Evolutionary conservation across 2,888 invertebrate genomes (phyloP).

Genomic region (Mayetiola destructor): DNA sequence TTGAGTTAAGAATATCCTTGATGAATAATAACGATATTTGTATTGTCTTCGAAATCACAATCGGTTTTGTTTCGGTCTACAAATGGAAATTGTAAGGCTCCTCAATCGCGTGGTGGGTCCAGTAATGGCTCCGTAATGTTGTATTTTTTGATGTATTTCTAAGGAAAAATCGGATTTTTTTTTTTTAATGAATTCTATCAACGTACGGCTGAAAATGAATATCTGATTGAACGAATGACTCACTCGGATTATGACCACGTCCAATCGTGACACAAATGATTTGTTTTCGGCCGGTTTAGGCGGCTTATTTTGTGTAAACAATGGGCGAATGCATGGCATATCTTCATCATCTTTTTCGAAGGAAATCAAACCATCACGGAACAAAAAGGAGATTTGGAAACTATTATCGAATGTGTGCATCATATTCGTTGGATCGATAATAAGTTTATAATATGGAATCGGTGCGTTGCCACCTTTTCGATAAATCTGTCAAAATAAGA

Average conservation of each 20-base stretch:
- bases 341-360: background rate
- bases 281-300: constrained; percentile 1
- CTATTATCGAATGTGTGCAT: constrained; percentile 3
- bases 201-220: background rate
- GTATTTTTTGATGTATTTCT: constrained; percentile 1
- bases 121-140: background rate
- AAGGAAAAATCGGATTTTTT: background rate
- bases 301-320: background rate
- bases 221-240: background rate
- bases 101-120: background rate
- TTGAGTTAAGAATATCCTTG: too few relatives aligned
- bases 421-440: constrained; percentile 1
- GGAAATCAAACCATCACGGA: background rate
- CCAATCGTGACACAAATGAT: background rate
- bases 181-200: too few relatives aligned
- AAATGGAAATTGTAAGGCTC: background rate
- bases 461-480: background rate
- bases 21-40: background rate
- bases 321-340: background rate
- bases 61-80: too few relatives aligned
- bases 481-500: background rate
- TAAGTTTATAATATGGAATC: background rate
- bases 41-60: background rate
- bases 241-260: background rate
- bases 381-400: background rate